Conservation (phyloP, 1,140 invertebrate species). For the Hyles vespertilio region DNA sequence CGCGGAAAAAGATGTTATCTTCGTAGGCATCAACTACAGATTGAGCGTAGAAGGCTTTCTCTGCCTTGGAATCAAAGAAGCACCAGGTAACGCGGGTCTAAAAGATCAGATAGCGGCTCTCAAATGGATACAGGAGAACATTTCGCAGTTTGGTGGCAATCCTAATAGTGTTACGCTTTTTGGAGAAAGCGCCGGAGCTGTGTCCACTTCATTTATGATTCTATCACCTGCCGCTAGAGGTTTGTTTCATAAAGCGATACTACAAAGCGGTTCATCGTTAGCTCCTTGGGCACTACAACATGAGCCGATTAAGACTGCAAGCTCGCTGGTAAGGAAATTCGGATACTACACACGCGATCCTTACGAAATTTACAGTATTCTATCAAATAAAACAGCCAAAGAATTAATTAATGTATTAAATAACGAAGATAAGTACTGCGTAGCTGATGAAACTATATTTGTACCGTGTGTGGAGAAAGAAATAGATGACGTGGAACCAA, state of each 20-base stretch:
- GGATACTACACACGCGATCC: constrained; percentile 53
- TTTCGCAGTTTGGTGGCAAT: constrained; percentile 69
- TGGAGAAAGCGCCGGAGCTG: constrained; percentile 69
- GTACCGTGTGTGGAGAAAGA: constrained; percentile 59
- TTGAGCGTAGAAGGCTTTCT: constrained; percentile 81
- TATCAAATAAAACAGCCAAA: constrained; percentile 41
- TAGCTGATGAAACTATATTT: constrained; percentile 51
- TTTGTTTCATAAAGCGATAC: constrained; percentile 69
- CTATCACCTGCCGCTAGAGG: constrained; percentile 55
- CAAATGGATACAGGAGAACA: constrained; percentile 77
- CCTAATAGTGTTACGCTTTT: constrained; percentile 66
- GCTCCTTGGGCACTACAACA: constrained; percentile 77
- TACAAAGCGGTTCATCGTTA: constrained; percentile 83
- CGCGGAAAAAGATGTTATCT: constrained; percentile 78
- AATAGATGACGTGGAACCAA: constrained; percentile 45
- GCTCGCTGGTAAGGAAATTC: constrained; percentile 54
- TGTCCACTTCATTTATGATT: constrained; percentile 59
- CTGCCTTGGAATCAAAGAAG: constrained; percentile 76
- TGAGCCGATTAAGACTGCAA: constrained; percentile 56
- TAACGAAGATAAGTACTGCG: constrained; percentile 38
- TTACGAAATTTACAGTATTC: constrained; percentile 49
- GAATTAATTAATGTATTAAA: constrained; percentile 51
- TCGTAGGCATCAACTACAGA: constrained; percentile 83
- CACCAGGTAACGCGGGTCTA: constrained; percentile 77
- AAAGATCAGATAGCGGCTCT: constrained; percentile 78